Evolutionary conservation across 1,140 invertebrate genomes (phyloP).

Genomic region (Hylaeus volcanicus): DNA sequence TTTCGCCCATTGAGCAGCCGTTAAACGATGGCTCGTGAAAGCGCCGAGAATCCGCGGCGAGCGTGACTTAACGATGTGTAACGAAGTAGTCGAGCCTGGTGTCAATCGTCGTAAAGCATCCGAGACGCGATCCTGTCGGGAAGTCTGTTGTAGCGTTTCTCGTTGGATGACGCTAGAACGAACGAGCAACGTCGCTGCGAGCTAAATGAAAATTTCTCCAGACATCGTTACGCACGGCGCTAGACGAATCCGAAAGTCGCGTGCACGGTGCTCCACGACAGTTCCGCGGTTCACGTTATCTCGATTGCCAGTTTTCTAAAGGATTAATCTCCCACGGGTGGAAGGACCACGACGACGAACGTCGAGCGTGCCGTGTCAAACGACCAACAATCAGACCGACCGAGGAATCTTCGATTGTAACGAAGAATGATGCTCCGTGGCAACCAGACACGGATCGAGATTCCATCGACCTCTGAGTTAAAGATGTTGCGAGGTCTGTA

Average conservation of each 20-base stretch:
- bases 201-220: slow-evolving; percentile 51
- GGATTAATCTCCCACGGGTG: slow-evolving; percentile 37
- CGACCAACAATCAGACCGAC: slow-evolving; percentile 12
- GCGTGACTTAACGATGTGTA: slow-evolving; percentile 58
- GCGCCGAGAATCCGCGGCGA: slow-evolving; percentile 37
- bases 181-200: slow-evolving; percentile 11
- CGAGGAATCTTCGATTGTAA: slow-evolving; percentile 49
- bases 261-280: background rate
- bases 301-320: slow-evolving; percentile 43
- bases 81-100: slow-evolving; percentile 55
- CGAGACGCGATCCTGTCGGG: slow-evolving; percentile 16
- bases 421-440: slow-evolving; percentile 34
- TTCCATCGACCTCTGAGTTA: too few species aligned
- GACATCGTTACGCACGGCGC: slow-evolving; percentile 41
- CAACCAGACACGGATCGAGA: background rate
- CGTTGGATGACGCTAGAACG: slow-evolving; percentile 23
- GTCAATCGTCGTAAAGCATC: slow-evolving; percentile 62
- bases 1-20: slow-evolving; percentile 27
- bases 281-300: slow-evolving; percentile 14
- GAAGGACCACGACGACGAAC: slow-evolving; percentile 29
- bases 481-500: too few species aligned
- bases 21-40: slow-evolving; percentile 20
- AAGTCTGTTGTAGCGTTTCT: slow-evolving; percentile 14
- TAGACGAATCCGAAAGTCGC: slow-evolving; percentile 9
- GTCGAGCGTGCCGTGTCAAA: slow-evolving; percentile 8